A percentile compares a stretch with the other conserved stretches of the same genome.
These are phyloP conservation scores for Tipula unca DNA, from an alignment of 2,888 invertebrate genomes.

Conservation along the genomic window DNA sequence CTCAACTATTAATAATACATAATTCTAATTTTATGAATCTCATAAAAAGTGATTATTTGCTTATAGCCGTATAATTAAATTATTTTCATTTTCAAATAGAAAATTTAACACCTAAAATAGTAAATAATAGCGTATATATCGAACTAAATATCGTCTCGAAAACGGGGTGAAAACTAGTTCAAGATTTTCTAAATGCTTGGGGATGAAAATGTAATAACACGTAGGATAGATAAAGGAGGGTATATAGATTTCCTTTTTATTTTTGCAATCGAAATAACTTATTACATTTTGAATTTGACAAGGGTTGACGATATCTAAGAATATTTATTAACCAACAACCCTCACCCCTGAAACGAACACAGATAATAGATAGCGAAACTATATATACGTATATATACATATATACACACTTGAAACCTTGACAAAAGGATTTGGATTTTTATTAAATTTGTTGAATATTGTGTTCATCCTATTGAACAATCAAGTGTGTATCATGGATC, in stretches of 20 bases:
- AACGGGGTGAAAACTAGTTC: neutral
- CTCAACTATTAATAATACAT: neutral
- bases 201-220: neutral
- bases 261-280: neutral
- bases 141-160: neutral
- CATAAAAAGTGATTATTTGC: neutral
- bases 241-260: neutral
- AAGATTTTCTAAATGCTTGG: neutral
- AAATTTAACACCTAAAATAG: neutral
- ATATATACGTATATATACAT: neutral
- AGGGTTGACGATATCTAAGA: neutral
- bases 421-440: neutral
- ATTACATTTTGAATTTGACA: neutral
- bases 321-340: constrained; percentile 14
- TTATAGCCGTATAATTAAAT: constrained; percentile 8
- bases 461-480: neutral
- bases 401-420: neutral
- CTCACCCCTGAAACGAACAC: neutral
- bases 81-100: neutral
- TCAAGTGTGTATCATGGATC: neutral
- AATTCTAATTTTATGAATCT: neutral
- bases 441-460: neutral
- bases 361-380: neutral
- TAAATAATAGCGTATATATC: neutral
- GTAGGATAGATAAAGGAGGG: neutral